Base-by-base conservation (phyloP, 2,113 vertebrate species). In the Colinus virginianus region DNA sequence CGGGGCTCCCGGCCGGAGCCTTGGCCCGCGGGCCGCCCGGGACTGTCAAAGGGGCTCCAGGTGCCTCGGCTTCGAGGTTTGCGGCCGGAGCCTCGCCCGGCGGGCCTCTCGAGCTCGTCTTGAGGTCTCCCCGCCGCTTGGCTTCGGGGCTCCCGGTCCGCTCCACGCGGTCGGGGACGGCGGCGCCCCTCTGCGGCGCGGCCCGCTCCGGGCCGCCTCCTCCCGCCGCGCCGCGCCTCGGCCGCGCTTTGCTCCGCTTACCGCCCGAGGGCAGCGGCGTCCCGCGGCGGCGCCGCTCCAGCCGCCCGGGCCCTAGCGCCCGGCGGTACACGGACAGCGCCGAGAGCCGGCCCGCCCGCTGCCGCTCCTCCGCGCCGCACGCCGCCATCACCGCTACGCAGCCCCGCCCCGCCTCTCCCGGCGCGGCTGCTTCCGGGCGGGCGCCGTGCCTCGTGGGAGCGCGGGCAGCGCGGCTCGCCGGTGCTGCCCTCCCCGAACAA, bases 271-370 rank as follows among this genome's bases (percentile, higher is more conserved):
- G 48, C 55, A 71, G 49, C 51, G 38, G 67, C 36, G 61, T 40
- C 22, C 32, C 53, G 19, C 30, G 64, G 11, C 40, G 20, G n/a
- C 56, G 62, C 59, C 72, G 34, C 59, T 72, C 78, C 89, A 88
- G 71, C 40, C 42, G 64, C 22, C n/a, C 45, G 8, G 36, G 2
- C 13, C 51, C 78, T 30, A 58, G 86, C 40, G 11, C 38, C 12
- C 64, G 45, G 6, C 88, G 93, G 61, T 93, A 96, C 36, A 84
- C 94, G 6, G 90, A 77, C 1, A 97, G 68, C 0, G 97, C 97
- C 11, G 97, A 97, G 1, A 97, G 75, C 34, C 78, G 93, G 11
- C 28, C 38, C 6, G 87, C 53, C 18, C 40, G 89, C 36, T 3
- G 61, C 26, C 1, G 40, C 23, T 12, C 42, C 18, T 16, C 66